Evolutionary conservation across 2,113 vertebrate species (phyloP), one percentile per base, ranked within the genome.

Genomic region (Tor tambroides): DNA sequence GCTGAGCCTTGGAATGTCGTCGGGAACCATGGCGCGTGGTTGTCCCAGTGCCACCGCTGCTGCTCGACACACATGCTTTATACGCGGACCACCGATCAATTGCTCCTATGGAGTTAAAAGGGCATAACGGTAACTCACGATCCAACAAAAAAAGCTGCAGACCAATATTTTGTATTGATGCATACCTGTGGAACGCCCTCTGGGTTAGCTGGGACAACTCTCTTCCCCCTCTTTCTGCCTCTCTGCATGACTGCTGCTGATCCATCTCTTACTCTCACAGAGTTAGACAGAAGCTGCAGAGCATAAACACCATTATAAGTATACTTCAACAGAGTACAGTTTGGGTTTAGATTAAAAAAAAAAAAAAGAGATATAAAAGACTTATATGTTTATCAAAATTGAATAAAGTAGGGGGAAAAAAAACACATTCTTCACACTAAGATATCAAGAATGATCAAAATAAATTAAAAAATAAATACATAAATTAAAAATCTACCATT

Each of bases 1-100:
- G 4, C 97, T 98, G 83, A 98, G 96, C 49, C 97, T 93, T 41
- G 97, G 97, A 79, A 98, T 96, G 26, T 98, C 96, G 67, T 97
- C 97, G 0, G 97, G 96, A 23, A 98, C 95, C 96, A 97, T 95
- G 78, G 97, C 97, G 1, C 97, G 96, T 4, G 96, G 96, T 91
- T 97, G 96, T 11, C 97, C 97, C 78, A 98, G 89, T n/a, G 96
- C 96, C 87, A 98, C 97, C 0, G 97, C 96, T 3, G 97, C 97
- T 23, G 96, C 96, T 35, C 97, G 95, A 78, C 97, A 98, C 35
- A 98, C 97, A 0, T 98, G 97, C 90, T 98, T 98, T 91, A 98
- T 98, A 67, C 97, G 95, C 1, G 97, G 97, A 10, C 97, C 97
- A 0, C 95, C 95, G 0, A 95, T 92, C 5, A 94, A 92, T 1